phyloP scores from a whole-genome alignment of 2,113 vertebrate genomes.

The Drymodes brunneopygia region DNA sequence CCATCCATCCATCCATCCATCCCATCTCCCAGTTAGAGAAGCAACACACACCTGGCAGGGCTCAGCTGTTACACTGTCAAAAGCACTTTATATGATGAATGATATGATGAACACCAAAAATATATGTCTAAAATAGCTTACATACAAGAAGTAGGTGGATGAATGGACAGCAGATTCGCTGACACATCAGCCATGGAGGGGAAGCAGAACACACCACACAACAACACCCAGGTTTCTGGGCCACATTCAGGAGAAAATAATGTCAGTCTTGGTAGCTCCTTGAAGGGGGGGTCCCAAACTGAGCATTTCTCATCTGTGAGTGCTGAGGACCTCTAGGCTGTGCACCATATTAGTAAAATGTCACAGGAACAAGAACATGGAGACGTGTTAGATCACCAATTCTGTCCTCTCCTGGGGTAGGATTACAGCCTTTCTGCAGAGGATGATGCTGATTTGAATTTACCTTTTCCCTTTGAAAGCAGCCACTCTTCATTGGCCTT shows the following conservation, averaged over 20 bases:
- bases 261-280: not conserved
- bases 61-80: not conserved
- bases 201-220: not conserved
- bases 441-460: not conserved
- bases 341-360: not conserved
- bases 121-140: not conserved
- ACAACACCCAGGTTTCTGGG: not conserved
- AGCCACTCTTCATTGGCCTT: rapidly evolving
- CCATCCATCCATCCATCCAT: not conserved
- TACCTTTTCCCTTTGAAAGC: not conserved
- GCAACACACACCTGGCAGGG: rapidly evolving
- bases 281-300: not conserved
- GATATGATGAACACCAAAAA: not conserved
- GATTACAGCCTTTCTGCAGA: not conserved
- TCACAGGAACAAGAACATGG: not conserved
- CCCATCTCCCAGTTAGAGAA: not conserved
- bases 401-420: rapidly evolving
- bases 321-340: not conserved
- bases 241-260: not conserved
- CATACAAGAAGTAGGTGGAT: not conserved
- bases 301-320: not conserved
- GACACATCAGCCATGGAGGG: not conserved
- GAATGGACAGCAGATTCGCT: not conserved
- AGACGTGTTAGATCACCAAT: not conserved
- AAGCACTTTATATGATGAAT: not conserved